Percentiles rank a stretch among this genome's conserved stretches.
phyloP scores from a whole-genome alignment of 2,113 vertebrate species.

The Tautogolabrus adspersus region DNA sequence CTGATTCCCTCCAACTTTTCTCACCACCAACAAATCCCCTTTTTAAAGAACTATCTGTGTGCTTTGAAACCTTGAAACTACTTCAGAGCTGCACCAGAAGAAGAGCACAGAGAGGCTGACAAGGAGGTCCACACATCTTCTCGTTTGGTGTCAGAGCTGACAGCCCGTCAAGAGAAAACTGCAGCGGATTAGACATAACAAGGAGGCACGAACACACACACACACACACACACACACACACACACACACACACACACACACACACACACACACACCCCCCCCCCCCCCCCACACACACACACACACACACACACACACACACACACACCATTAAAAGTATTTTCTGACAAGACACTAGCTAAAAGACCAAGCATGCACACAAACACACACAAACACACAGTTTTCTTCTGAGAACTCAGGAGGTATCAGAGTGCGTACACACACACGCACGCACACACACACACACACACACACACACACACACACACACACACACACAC shows the following conservation, averaged over 20 bases:
- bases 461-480: not conserved
- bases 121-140: slow-evolving; percentile 56
- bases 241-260: slow-evolving; percentile 28
- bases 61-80: slow-evolving; percentile 41
- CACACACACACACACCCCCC: slow-evolving; percentile 1
- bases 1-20: slow-evolving; percentile 31
- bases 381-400: not conserved
- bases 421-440: not conserved
- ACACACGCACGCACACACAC: not conserved
- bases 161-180: slow-evolving; percentile 54
- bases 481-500: no score
- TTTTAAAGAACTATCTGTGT: slow-evolving; percentile 43
- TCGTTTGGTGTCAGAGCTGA: slow-evolving; percentile 54
- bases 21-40: slow-evolving; percentile 38
- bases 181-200: slow-evolving; percentile 55
- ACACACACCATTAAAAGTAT: slow-evolving; percentile 41
- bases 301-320: slow-evolving; percentile 12
- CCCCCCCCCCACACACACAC: slow-evolving; percentile 15
- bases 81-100: slow-evolving; percentile 35
- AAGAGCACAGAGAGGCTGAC: slow-evolving; percentile 38
- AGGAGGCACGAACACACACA: not conserved
- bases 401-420: slow-evolving; percentile 10
- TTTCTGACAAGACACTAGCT: slow-evolving; percentile 32
- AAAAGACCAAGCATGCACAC: slow-evolving; percentile 14
- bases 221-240: slow-evolving; percentile 1